These are phyloP conservation scores for Neosilurus hyrtlii DNA, from an alignment of 2,797 vertebrate species.

Conservation along the genomic window DNA sequence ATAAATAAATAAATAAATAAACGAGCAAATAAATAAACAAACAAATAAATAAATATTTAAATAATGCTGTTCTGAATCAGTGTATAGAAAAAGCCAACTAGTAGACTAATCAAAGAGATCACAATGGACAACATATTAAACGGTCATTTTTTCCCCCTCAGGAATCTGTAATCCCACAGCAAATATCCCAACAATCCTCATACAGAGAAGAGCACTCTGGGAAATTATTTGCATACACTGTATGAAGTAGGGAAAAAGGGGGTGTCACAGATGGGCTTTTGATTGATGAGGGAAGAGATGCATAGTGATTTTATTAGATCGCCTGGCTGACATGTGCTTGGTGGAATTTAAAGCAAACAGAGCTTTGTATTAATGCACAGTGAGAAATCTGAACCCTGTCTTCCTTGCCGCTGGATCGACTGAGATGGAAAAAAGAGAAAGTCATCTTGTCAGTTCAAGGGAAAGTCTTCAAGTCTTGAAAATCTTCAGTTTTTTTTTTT, in stretches of 20 bases:
- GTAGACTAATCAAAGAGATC: too few relatives aligned
- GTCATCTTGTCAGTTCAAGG: neutral
- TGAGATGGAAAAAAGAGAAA: conserved; percentile 34
- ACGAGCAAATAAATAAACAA: neutral
- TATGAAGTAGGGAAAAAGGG: conserved; percentile 46
- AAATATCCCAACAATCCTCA: conserved; percentile 46
- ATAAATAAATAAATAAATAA: neutral
- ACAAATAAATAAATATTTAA: neutral
- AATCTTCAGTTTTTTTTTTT: too few relatives aligned
- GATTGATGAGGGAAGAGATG: conserved; percentile 68
- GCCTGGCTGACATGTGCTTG: conserved; percentile 41
- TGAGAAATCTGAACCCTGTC: conserved; percentile 47
- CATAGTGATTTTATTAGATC: conserved; percentile 57
- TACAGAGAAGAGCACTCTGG: conserved; percentile 58
- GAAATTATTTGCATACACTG: conserved; percentile 68
- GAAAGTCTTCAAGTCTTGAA: neutral
- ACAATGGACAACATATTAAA: conserved; percentile 9
- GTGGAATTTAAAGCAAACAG: conserved; percentile 59
- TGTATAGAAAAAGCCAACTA: neutral
- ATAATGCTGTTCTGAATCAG: neutral
- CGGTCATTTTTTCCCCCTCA: conserved; percentile 57
- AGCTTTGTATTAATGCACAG: conserved; percentile 49
- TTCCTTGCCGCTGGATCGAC: conserved; percentile 50
- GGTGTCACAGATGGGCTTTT: conserved; percentile 62
- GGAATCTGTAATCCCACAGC: conserved; percentile 55